Conservation (phyloP, 2,797 vertebrate genomes). For the Nannoperca australis region DNA sequence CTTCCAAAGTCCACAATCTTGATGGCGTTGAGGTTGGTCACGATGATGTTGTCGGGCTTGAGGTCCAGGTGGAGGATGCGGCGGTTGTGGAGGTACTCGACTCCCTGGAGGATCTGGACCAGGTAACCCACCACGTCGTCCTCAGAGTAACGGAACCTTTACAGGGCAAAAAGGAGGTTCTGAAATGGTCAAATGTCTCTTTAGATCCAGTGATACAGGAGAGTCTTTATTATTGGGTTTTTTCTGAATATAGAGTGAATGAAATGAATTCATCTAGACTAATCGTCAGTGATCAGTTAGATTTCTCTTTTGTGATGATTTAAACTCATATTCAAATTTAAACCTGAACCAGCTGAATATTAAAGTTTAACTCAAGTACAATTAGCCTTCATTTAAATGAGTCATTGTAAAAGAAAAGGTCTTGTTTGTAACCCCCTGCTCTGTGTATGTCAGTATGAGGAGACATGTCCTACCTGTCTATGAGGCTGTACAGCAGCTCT, state of each 20-base stretch:
- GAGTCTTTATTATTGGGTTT: too few species aligned
- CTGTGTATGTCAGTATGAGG: background rate
- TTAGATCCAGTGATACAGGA: too few species aligned
- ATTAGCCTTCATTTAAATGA: background rate
- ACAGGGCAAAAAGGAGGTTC: background rate
- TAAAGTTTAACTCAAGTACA: background rate
- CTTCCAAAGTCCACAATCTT: conserved; percentile 97
- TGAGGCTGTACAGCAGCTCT: conserved; percentile 93
- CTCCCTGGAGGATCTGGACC: conserved; percentile 93
- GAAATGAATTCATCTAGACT: too few species aligned
- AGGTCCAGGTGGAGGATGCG: conserved; percentile 94
- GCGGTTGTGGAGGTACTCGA: conserved; percentile 92
- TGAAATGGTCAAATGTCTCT: background rate
- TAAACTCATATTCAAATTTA: background rate
- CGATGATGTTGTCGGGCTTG: conserved; percentile 93
- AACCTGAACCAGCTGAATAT: background rate
- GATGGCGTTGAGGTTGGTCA: conserved; percentile 89
- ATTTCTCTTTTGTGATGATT: too few species aligned
- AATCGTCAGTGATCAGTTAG: background rate
- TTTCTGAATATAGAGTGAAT: too few species aligned
- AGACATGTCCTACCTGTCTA: conserved; percentile 81
- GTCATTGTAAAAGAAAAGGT: background rate
- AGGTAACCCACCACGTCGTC: conserved; percentile 93
- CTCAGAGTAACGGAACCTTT: conserved; percentile 95
- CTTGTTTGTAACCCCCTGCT: background rate